Conservation (phyloP, 23 tunicate species). For the Halocynthia roretzi region DNA sequence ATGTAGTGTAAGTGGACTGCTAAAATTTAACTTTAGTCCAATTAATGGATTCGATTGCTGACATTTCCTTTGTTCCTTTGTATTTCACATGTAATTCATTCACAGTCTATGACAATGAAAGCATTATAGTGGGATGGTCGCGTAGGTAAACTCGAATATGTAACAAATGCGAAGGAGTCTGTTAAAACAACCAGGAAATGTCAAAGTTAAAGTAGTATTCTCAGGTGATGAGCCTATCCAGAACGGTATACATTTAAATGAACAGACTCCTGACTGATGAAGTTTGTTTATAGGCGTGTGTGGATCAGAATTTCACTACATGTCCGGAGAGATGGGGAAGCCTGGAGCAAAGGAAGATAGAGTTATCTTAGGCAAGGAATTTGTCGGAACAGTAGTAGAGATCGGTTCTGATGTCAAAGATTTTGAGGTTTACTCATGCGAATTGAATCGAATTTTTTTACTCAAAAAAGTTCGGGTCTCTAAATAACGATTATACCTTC, state of each 20-base stretch:
- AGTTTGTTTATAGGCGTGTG: slow-evolving; percentile 57
- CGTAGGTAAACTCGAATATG: slow-evolving; percentile 31
- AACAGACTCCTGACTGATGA: background rate
- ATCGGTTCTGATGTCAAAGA: slow-evolving; percentile 36
- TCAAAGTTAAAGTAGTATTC: slow-evolving; percentile 74
- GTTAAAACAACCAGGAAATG: slow-evolving; percentile 32
- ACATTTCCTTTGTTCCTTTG: no score
- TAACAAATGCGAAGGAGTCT: slow-evolving; percentile 27
- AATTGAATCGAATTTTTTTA: no score
- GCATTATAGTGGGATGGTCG: slow-evolving; percentile 78
- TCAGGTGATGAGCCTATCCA: slow-evolving; percentile 29
- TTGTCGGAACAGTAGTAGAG: slow-evolving; percentile 62
- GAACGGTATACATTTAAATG: background rate
- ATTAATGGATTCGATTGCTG: no score
- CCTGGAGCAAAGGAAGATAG: slow-evolving; percentile 45
- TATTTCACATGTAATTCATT: no score
- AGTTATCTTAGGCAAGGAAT: slow-evolving; percentile 82
- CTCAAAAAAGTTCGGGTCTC: no score
- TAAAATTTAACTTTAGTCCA: no score
- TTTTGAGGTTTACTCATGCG: slow-evolving; percentile 3
- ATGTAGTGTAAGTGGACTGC: no score
- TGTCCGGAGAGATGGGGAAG: slow-evolving; percentile 81
- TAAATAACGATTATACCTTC: no score
- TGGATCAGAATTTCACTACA: slow-evolving; percentile 77
- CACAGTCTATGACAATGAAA: slow-evolving; percentile 32